Conservation (phyloP, 1,140 invertebrate species). For the Delia radicum region DNA sequence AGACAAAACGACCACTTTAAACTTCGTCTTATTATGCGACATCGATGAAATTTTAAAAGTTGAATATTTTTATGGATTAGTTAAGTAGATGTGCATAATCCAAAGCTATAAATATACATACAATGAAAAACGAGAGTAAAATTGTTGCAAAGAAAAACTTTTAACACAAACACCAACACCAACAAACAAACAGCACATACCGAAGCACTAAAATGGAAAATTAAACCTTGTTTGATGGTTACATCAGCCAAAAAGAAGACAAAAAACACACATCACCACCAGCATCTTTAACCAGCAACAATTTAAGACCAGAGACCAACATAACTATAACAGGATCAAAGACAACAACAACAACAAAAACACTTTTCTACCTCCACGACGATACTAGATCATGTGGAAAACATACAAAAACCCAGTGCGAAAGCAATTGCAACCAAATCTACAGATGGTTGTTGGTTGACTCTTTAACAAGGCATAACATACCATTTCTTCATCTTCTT, state of each 20-base stretch:
- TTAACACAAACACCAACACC: neutral
- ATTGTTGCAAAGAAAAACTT: neutral
- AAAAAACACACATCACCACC: neutral
- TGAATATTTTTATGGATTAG: too few relatives aligned
- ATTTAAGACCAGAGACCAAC: neutral
- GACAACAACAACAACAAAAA: conserved; percentile 3
- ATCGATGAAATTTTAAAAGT: too few relatives aligned
- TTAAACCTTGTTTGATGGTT: conserved; percentile 46
- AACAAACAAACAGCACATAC: too few relatives aligned
- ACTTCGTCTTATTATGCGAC: too few relatives aligned
- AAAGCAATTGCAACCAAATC: conserved; percentile 19
- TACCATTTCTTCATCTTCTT: too few relatives aligned
- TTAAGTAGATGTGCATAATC: conserved; percentile 6
- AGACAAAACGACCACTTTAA: too few relatives aligned
- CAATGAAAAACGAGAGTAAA: conserved; percentile 14
- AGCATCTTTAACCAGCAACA: conserved; percentile 6
- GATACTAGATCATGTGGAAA: neutral
- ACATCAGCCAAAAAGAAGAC: conserved; percentile 39
- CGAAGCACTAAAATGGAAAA: conserved; percentile 55
- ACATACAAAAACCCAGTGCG: neutral
- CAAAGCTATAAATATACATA: neutral
- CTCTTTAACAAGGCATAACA: neutral
- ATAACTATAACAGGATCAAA: conserved; percentile 22
- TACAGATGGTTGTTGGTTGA: neutral
- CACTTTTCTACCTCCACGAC: neutral